Evolutionary conservation across 1,140 invertebrate genomes (phyloP).

Genomic region (Ips nitidus): DNA sequence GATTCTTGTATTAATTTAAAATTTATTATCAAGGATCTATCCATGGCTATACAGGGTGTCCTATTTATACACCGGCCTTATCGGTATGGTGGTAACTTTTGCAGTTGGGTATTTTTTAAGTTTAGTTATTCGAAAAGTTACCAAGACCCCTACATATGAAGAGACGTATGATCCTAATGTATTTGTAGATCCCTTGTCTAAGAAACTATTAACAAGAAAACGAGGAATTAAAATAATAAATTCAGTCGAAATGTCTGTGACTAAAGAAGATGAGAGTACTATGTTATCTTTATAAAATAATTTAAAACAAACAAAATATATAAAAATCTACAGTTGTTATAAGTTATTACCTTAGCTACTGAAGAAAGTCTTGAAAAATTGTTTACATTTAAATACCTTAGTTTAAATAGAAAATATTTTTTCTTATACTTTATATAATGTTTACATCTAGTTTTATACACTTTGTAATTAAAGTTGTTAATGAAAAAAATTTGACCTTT

Average conservation of each 20-base stretch:
- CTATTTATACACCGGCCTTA: slow-evolving; percentile 81
- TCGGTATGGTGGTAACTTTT: slow-evolving; percentile 68
- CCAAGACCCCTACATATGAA: slow-evolving; percentile 40
- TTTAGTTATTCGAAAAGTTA: slow-evolving; percentile 49
- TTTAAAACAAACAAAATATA: no score
- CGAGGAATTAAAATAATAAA: slow-evolving; percentile 5
- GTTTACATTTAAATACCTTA: no score
- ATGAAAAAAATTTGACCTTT: no score
- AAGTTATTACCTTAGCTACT: no score
- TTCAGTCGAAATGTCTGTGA: not conserved
- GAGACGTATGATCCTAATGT: slow-evolving; percentile 59
- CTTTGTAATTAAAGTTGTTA: no score
- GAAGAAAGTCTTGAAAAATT: no score
- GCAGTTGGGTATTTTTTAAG: slow-evolving; percentile 65
- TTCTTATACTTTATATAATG: no score
- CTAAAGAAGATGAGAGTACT: not conserved
- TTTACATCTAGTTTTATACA: no score
- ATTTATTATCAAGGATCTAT: slow-evolving; percentile 55
- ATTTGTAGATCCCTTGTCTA: slow-evolving; percentile 65
- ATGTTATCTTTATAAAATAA: no score
- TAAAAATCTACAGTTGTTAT: no score
- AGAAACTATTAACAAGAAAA: slow-evolving; percentile 49
- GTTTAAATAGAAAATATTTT: no score
- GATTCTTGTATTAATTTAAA: not conserved
- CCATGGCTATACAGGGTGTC: slow-evolving; percentile 77